Evolutionary conservation across 2,797 vertebrate genomes (phyloP), one percentile per base, ranked within the genome.

Genomic region (Morelia viridis): DNA sequence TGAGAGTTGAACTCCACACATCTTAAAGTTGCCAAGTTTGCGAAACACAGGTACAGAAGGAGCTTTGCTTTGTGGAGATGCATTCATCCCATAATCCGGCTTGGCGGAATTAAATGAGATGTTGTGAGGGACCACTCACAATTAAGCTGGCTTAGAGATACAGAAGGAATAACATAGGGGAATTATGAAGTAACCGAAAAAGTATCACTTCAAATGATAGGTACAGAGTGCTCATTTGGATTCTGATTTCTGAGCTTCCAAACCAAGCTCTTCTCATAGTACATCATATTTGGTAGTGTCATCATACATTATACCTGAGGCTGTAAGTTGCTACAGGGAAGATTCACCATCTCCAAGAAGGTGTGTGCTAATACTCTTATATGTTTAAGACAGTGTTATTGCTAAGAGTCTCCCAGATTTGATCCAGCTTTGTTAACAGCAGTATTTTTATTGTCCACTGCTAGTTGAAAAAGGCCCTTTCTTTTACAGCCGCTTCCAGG

Each of bases 401-500:
- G 12, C 9, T 80, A 87, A 85, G 57, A 6, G 8, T 80, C 57
- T 41, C 24, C 0, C 5, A 28, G 58, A n/a, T 56, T 53, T 62
- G 58, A 90, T 87, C 65, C 85, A 87, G 89, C 15, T 62, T 71
- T 87, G n/a, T 60, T 92, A 76, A 86, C 28, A 71, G 31, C 46
- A 58, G 41, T 35, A 83, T 89, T 89, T 85, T n/a, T 85, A 56
- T 46, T n/a, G 0, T 76, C 65, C 12, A 11, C 62, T 89, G 22
- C 41, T 85, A 85, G 60, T 53, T 85, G 28, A 50, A 58, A 31
- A 58, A 31, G 56, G 50, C 61, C 57, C 88, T 57, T 89, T 76
- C 26, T 87, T 91, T 89, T 58, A 71, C 80, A 87, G 58, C 60
- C 85, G 35, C 64, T 89, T 88, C 46, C 92, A 60, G 76, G 87